phyloP scores from a whole-genome alignment of 2,113 vertebrate genomes.

The Oreochromis tanganicae region DNA sequence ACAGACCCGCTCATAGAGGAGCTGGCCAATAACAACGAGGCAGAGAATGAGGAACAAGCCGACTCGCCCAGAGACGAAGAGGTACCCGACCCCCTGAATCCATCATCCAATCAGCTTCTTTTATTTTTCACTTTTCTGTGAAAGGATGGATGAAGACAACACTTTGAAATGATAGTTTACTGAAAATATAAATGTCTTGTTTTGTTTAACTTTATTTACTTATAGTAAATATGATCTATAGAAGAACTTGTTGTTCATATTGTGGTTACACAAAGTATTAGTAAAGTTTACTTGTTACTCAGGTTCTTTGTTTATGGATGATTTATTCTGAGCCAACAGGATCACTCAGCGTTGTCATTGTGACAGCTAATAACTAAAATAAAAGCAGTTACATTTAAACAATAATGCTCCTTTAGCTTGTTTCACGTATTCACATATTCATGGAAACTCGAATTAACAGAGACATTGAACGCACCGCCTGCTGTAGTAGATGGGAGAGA shows the following conservation, averaged over 20 bases:
- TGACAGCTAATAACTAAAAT: background rate
- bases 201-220: background rate
- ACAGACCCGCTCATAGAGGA: slow-evolving; percentile 85
- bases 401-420: background rate
- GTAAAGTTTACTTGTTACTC: background rate
- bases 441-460: background rate
- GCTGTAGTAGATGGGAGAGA: background rate
- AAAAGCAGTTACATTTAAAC: background rate
- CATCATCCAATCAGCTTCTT: background rate
- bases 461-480: background rate
- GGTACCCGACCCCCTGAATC: slow-evolving; percentile 25
- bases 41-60: slow-evolving; percentile 53
- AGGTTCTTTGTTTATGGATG: background rate
- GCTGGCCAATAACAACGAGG: slow-evolving; percentile 72
- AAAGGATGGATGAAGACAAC: background rate
- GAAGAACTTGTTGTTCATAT: background rate
- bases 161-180: background rate
- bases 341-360: rapidly evolving
- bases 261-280: background rate
- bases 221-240: background rate
- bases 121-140: background rate
- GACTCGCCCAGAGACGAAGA: slow-evolving; percentile 79
- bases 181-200: background rate
- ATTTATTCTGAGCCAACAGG: background rate
- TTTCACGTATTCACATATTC: background rate